Evolutionary conservation across 2,888 invertebrate genomes (phyloP), one percentile per base, ranked within the genome.

Genomic region (Cotesia congregata): DNA sequence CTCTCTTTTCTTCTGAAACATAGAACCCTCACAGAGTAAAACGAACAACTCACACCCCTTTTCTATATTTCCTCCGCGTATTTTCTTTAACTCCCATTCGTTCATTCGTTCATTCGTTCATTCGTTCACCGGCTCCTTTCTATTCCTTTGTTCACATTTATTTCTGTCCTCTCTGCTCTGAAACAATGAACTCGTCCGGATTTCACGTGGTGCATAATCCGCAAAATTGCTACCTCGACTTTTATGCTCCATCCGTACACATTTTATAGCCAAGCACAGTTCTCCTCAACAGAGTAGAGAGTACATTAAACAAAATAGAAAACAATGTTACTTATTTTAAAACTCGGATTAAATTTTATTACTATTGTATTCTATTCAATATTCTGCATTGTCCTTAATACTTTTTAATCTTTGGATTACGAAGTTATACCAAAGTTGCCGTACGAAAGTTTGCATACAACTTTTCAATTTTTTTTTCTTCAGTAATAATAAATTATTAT

Each of bases 141-240:
- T 12, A 9, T 20, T 40, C 30, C 75, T 72, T 72, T 41, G 20
- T 74, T 70, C 20, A 39, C 67, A 60, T 68, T 74, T 59, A 65
- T 67, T 68, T 67, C 59, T 74, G 17, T 74, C 59, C 60, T 12
- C 61, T 68, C 59, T 67, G 17, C 60, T 12, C 40, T 68, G 60
- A 74, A 74, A 74, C 74, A 74, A 74, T 74, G 68, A 60, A 61
- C 20, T 68, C 20, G 68, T 74, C 39, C 68, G 68, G 74, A 74
- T 74, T 74, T 50, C 12, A 15, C 62, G 41, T 61, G 68, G 75
- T 73, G 76, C 75, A 78, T 81, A 81, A 81, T 79, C 80, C 79
- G 69, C 78, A 79, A 79, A 74, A 81, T 81, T 78, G 77, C 76
- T 74, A 78, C 41, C 77, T 76, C 76, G 79, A 79, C 75, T 79